Base-by-base conservation (phyloP, 1,140 invertebrate genomes). In the Sycobia sp. region DNA sequence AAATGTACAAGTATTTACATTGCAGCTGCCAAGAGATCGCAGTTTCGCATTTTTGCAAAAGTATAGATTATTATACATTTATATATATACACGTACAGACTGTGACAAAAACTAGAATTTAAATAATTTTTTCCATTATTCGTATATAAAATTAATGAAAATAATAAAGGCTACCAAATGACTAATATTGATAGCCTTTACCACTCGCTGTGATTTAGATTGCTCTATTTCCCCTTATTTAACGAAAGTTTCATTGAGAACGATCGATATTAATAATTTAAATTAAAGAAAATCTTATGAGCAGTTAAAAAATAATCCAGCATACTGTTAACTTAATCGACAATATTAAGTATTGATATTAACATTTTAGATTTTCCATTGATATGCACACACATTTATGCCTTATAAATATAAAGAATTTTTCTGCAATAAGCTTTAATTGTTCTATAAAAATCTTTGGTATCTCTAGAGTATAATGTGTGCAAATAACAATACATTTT, bases 121-220 rank as follows among this genome's bases (percentile, higher is more conserved):
- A 29, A 60, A 61, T 20, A 23, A 53, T 53, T 18, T 4, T 59
- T 44, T 20, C 20, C 53, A 44, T 61, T 29, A n/a, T 1, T 9
- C 3, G 14, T 34, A 49, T 41, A 34, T 61, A 16, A 53, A 51
- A 43, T 61, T 22, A 32, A 61, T 53, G 14, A 1, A 53, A 51
- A 22, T 9, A 3, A 53, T 25, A 50, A 16, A 49, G 20, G 32
- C 39, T 61, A 53, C 20, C 49, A 44, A 53, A 41, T 50, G 36
- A 61, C 39, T 61, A 43, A 22, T 66, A 68, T 44, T 41, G 51
- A 36, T 65, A 60, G 62, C 57, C 56, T 62, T 56, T 39, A 32
- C 65, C 68, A 71, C 69, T 69, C 70, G 67, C 66, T 71, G 69
- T 73, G 71, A 74, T 75, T 73, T 67, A 38, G 62, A 71, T 70